These are phyloP conservation scores for Tetramorium alpestre DNA, from an alignment of 1,140 invertebrate genomes.

Conservation along the genomic window DNA sequence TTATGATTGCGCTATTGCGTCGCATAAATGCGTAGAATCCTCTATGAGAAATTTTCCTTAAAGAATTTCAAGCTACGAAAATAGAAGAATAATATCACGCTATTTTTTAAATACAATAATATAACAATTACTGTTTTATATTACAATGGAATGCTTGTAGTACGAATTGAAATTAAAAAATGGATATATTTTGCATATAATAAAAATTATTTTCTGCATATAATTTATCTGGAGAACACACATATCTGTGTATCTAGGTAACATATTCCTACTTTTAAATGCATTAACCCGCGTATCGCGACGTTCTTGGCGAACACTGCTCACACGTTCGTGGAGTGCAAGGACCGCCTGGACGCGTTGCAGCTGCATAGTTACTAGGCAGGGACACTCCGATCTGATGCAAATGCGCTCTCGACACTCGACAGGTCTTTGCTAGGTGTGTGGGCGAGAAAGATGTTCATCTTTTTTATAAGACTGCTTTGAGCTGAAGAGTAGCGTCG, in stretches of 20 bases:
- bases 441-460: conserved; percentile 77
- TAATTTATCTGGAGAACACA: background rate
- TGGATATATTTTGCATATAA: background rate
- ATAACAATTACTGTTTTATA: background rate
- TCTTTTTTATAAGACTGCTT: conserved; percentile 75
- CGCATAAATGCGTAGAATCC: background rate
- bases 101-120: background rate
- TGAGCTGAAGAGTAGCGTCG: conserved; percentile 24
- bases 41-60: background rate
- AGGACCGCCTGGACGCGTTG: conserved; percentile 49
- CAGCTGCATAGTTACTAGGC: conserved; percentile 70
- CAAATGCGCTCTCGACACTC: conserved; percentile 73
- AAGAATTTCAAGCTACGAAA: background rate
- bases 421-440: conserved; percentile 67
- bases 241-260: conserved; percentile 39
- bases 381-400: conserved; percentile 70
- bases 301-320: conserved; percentile 2
- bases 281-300: background rate
- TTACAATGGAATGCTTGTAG: background rate
- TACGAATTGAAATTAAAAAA: background rate
- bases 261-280: background rate
- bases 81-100: background rate
- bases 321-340: conserved; percentile 57
- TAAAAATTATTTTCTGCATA: background rate
- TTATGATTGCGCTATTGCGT: conserved; percentile 30